Conservation (phyloP, 2,888 invertebrate species). For the Nymphalis urticae region DNA sequence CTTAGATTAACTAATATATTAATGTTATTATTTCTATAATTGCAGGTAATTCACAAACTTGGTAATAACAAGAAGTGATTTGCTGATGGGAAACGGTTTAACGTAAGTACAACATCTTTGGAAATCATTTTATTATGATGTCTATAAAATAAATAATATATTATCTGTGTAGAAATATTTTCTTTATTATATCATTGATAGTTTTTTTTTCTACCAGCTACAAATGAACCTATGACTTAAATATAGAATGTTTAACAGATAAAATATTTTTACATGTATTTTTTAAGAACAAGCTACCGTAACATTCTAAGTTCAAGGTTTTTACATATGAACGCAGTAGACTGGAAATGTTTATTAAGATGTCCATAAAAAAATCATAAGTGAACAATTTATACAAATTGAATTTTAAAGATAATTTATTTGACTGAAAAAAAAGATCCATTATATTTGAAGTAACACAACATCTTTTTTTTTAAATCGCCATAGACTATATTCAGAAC, state of each 20-base stretch:
- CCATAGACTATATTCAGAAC: too few species aligned
- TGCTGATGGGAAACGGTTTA: conserved; percentile 50
- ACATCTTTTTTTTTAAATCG: too few species aligned
- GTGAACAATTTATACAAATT: neutral
- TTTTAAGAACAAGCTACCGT: neutral
- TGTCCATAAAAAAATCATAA: neutral
- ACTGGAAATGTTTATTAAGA: conserved; percentile 1
- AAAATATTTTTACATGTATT: neutral
- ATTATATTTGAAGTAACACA: too few species aligned
- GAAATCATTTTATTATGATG: neutral
- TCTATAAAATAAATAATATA: too few species aligned
- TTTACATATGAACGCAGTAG: neutral
- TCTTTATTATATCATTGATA: too few species aligned
- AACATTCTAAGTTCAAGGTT: neutral
- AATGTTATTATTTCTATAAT: conserved; percentile 39
- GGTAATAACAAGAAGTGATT: conserved; percentile 66
- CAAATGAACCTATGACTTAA: too few species aligned
- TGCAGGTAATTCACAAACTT: conserved; percentile 76
- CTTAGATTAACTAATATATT: conserved; percentile 22
- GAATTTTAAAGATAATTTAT: too few species aligned
- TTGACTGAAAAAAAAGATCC: too few species aligned
- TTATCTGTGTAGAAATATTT: too few species aligned
- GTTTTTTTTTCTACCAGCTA: too few species aligned
- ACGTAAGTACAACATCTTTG: conserved; percentile 48
- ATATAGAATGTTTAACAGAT: too few species aligned